Base-by-base conservation (phyloP, 2,888 invertebrate genomes). In the Horisme vitalbata region DNA sequence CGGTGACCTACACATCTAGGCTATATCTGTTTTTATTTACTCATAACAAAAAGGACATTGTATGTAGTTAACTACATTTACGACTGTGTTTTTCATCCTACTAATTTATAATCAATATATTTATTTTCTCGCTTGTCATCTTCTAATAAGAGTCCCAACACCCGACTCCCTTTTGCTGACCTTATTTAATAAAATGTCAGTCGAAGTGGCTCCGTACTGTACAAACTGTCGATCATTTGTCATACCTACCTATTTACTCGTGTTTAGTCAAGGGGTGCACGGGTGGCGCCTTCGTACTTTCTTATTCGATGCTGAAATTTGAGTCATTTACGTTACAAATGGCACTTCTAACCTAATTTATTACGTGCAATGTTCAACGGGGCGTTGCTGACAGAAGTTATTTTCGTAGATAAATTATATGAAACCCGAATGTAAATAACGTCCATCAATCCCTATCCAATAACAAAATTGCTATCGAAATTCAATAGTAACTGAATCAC, bases 401-500 rank as follows among this genome's bases (percentile, higher is more conserved):
- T 45, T 51, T 30, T 36, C 20, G 35, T 23, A 34, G 37, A 34
- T 30, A 38, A 43, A 41, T 48, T 34, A 30, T 48, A 27, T 32
- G 27, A 41, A 47, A 23, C 46, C 13, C 15, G 36, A 41, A 39
- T 50, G 11, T 45, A 43, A 50, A 43, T 51, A 41, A 35, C 30
- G 44, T 26, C 34, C 34, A 45, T 46, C 41, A 49, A 45, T 56
- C 48, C 36, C 35, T 37, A 46, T 45, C 20, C 18, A 31, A 43
- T 28, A 52, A 36, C 31, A 31, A 47, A 34, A 41, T 45, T 50
- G 41, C 59, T 64, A 62, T 65, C 54, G 46, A 61, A 60, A 53
- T 60, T 48, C 39, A 51, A 50, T 65, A 63, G 58, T 35, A 37
- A 59, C 54, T 43, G 52, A 64, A 54, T 63, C 55, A 49, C 59